Evolutionary conservation across 2,797 vertebrate genomes (phyloP).

Genomic region (Ataeniobius toweri): DNA sequence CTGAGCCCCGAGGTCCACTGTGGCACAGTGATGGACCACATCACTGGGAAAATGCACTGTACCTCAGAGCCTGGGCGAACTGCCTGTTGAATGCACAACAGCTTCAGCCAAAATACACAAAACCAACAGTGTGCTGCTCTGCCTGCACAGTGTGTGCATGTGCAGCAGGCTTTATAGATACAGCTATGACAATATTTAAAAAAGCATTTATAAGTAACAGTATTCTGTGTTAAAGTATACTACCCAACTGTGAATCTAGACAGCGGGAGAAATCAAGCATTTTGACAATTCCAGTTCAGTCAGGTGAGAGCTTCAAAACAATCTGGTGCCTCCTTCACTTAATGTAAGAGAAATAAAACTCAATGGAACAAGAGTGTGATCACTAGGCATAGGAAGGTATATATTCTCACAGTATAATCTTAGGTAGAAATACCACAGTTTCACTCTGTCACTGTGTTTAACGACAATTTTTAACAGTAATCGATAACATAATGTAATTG

Average conservation of each 20-base stretch:
- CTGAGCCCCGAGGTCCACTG: slow-evolving; percentile 70
- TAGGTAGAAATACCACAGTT: not conserved
- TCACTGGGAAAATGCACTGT: slow-evolving; percentile 75
- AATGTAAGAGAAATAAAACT: slow-evolving; percentile 23
- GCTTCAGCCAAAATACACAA: slow-evolving; percentile 77
- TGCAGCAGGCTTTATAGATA: slow-evolving; percentile 30
- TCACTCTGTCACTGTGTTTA: not conserved
- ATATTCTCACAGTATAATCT: not conserved
- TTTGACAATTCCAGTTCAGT: slow-evolving; percentile 5
- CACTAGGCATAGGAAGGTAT: slow-evolving; percentile 9
- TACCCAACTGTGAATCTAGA: slow-evolving; percentile 16
- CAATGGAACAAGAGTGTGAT: slow-evolving; percentile 32
- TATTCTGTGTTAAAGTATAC: slow-evolving; percentile 29
- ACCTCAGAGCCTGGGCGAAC: slow-evolving; percentile 72
- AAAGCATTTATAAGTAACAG: slow-evolving; percentile 46
- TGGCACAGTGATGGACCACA: slow-evolving; percentile 75
- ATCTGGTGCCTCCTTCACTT: slow-evolving; percentile 13
- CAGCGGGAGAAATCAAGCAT: not conserved
- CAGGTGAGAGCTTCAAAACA: slow-evolving; percentile 19
- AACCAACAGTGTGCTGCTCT: slow-evolving; percentile 58
- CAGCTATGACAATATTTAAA: slow-evolving; percentile 56
- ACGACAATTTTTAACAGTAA: not conserved
- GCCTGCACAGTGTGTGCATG: slow-evolving; percentile 33
- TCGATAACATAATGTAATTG: not conserved
- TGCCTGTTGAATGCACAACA: slow-evolving; percentile 76